These are phyloP conservation scores for Gymnothorax javanicus DNA, from an alignment of 2,797 vertebrate species.

Conservation along the genomic window DNA sequence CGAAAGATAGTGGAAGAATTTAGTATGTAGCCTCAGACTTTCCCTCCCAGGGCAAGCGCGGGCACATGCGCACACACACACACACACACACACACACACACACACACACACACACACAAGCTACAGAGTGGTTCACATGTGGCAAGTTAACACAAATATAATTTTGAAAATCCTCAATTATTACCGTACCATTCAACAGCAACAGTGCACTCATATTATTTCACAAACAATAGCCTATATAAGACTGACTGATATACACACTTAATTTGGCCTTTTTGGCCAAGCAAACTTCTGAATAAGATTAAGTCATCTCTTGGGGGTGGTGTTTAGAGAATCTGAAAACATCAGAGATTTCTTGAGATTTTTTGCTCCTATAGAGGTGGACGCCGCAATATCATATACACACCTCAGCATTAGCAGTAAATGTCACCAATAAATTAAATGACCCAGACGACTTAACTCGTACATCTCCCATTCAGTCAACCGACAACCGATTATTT, in stretches of 20 bases:
- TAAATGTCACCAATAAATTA: slow-evolving; percentile 32
- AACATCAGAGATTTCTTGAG: neutral
- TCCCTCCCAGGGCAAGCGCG: too few relatives aligned
- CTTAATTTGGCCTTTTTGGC: too few relatives aligned
- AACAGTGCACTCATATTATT: too few relatives aligned
- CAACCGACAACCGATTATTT: neutral
- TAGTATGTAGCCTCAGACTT: too few relatives aligned
- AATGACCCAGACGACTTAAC: slow-evolving; percentile 27
- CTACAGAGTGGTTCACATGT: neutral
- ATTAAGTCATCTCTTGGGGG: neutral
- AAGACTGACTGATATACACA: too few relatives aligned
- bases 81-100: too few relatives aligned
- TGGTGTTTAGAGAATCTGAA: neutral
- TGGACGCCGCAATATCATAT: slow-evolving; percentile 14
- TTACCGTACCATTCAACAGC: neutral
- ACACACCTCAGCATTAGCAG: neutral
- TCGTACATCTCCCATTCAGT: slow-evolving; percentile 9
- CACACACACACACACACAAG: too few relatives aligned
- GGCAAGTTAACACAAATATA: neutral
- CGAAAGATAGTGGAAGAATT: too few relatives aligned
- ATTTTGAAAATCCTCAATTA: neutral
- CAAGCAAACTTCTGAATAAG: too few relatives aligned
- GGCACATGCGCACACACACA: too few relatives aligned
- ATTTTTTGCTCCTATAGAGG: neutral
- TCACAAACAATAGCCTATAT: too few relatives aligned